Base-by-base conservation (phyloP, 2,797 vertebrate genomes). In the Scomberomorus guttatus region DNA sequence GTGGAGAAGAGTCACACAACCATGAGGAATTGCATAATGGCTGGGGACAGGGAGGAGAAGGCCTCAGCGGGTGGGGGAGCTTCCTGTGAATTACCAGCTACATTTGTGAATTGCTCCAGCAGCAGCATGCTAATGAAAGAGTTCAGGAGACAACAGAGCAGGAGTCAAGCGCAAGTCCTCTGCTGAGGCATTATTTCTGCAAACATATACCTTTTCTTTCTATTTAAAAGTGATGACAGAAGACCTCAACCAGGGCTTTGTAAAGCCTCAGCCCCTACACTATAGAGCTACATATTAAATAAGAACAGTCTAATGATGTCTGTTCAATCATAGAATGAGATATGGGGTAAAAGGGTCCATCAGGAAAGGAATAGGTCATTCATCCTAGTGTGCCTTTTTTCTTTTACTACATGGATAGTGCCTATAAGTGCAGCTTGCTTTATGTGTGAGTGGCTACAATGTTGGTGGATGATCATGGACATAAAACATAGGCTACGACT, bases 121-220 rank as follows among this genome's bases (percentile, higher is more conserved):
- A 77, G 72, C 78, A 72, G 89, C 84, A 93, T 93, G 87, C 89
- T 93, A 94, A 95, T 92, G 89, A 93, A 91, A 87, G 77, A 65
- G 84, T 88, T 82, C 82, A 90, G 91, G 80, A 90, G 87, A 90
- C 79, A 87, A 82, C 81, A 81, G 83, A 85, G 90, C 78, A 60
- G 64, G 79, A 93, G 92, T 93, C 90, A 85, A 95, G 90, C 87
- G 79, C 67, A 68, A 90, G 84, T 84, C 81, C 69, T 87, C 81
- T 76, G 75, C 83, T 61, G 50, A 70, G 76, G 76, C 82, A 79
- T 82, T 1, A 82, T 86, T 92, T 91, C 76, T 93, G 81, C 75
- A 81, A 85, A 88, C 69, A 69, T 65, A 29, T 84, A 81, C 56
- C 44, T 70, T 88, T 84, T 61, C 73, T 75, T 52, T 72, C 58